phyloP scores from a whole-genome alignment of 2,888 invertebrate species.

The Bimastos eiseni region DNA sequence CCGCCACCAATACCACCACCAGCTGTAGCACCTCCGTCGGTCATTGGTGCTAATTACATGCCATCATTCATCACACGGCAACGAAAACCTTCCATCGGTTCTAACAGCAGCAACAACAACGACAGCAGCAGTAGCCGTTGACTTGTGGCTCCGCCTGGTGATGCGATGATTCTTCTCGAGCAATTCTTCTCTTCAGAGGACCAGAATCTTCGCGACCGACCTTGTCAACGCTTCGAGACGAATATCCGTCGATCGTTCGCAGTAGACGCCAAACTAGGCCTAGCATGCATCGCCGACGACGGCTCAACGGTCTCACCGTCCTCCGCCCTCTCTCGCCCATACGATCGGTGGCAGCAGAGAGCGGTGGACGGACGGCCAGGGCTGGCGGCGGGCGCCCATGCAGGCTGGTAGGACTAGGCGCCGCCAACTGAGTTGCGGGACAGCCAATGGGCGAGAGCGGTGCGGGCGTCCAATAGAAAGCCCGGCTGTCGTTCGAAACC shows the following conservation, averaged over 20 bases:
- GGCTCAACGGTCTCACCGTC: not conserved
- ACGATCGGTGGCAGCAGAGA: not conserved
- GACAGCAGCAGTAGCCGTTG: not conserved
- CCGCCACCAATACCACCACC: not conserved
- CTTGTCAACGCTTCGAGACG: not conserved
- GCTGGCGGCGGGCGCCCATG: not conserved
- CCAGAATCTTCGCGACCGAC: not conserved
- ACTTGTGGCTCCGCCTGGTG: constrained; percentile 13
- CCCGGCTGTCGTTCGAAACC: not conserved
- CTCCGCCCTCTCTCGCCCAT: not conserved
- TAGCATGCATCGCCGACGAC: not conserved
- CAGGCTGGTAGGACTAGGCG: not conserved
- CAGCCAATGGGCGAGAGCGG: not conserved
- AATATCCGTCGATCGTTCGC: not conserved
- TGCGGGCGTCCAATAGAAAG: constrained; percentile 7
- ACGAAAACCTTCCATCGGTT: not conserved
- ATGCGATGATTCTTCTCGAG: not conserved
- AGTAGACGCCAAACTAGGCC: not conserved
- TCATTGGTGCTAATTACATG: constrained; percentile 1
- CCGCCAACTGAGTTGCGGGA: not conserved
- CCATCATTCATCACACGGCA: not conserved
- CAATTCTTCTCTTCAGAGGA: not conserved
- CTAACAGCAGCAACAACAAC: not conserved
- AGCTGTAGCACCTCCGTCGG: not conserved
- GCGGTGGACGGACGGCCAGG: not conserved